phyloP scores from a whole-genome alignment of 2,888 invertebrate species.

The Andrena trimmerana region DNA sequence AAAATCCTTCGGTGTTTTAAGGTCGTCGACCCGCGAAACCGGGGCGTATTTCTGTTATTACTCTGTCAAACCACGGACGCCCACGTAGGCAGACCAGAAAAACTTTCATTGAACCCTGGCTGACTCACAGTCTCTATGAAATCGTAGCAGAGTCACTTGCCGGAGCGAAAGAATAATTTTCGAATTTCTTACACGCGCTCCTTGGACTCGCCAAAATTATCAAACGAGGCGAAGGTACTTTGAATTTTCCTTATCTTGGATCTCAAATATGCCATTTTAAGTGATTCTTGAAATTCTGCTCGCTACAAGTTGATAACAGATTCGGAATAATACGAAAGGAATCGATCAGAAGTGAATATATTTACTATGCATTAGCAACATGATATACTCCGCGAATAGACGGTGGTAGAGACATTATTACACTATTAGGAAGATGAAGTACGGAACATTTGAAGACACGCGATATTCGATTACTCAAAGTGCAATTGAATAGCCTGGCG shows the following conservation, averaged over 20 bases:
- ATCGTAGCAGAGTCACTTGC: constrained; percentile 2
- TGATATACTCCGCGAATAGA: too few species aligned
- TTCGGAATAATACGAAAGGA: too few species aligned
- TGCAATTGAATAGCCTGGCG: not conserved
- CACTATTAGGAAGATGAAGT: too few species aligned
- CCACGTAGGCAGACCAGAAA: constrained; percentile 42
- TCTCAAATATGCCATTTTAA: too few species aligned
- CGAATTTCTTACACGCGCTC: not conserved
- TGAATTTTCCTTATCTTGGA: too few species aligned
- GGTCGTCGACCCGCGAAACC: constrained; percentile 49
- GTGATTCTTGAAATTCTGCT: too few species aligned
- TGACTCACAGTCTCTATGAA: not conserved
- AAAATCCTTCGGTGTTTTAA: constrained; percentile 38
- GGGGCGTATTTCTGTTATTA: constrained; percentile 62
- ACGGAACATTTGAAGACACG: too few species aligned
- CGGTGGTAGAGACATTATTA: not conserved
- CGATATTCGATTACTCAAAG: not conserved
- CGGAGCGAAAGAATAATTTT: not conserved
- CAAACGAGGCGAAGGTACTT: not conserved
- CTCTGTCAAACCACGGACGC: constrained; percentile 42
- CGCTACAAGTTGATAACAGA: too few species aligned
- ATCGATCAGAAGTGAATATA: too few species aligned
- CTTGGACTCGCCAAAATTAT: not conserved
- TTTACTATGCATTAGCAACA: too few species aligned
- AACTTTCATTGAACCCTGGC: constrained; percentile 43